A percentile compares a stretch with the other conserved stretches of the same genome.
Conservation (phyloP, 2,888 invertebrate genomes). For the Eurois occulta region DNA sequence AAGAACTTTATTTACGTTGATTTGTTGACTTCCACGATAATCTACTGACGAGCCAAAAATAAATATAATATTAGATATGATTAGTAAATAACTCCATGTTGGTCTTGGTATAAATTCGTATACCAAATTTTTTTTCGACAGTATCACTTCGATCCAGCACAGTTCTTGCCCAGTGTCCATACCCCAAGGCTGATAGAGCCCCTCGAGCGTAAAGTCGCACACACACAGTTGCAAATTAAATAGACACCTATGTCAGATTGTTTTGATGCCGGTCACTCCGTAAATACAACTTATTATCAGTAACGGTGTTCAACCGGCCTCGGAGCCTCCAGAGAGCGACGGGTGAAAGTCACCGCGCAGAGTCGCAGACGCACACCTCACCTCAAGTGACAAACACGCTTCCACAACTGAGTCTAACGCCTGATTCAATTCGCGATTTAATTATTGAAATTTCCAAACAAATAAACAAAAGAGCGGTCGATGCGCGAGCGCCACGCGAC, state of each 20-base stretch:
- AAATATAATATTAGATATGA: conserved; percentile 59
- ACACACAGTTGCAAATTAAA: conserved; percentile 50
- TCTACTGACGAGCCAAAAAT: conserved; percentile 41
- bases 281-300: conserved; percentile 84
- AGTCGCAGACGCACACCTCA: conserved; percentile 82
- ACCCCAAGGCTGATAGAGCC: conserved; percentile 44
- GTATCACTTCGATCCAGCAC: conserved; percentile 27
- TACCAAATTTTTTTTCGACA: conserved; percentile 43
- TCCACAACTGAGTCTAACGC: conserved; percentile 61
- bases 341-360: conserved; percentile 86
- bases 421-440: conserved; percentile 73
- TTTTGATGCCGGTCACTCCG: conserved; percentile 73
- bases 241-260: conserved; percentile 61
- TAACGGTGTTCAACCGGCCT: conserved; percentile 87
- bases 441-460: conserved; percentile 79
- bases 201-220: conserved; percentile 26
- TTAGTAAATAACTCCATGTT: conserved; percentile 59
- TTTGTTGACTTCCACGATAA: conserved; percentile 49
- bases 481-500: conserved; percentile 76
- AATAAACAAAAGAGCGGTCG: conserved; percentile 82
- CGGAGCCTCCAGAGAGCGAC: conserved; percentile 79
- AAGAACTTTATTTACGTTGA: conserved; percentile 56
- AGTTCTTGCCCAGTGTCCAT: neutral
- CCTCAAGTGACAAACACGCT: conserved; percentile 82
- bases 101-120: conserved; percentile 63